A percentile compares a stretch with the other conserved stretches of the same genome.
These are phyloP conservation scores for Pseudorhombus dupliciocellatus DNA, from an alignment of 2,113 vertebrate species.

Conservation along the genomic window DNA sequence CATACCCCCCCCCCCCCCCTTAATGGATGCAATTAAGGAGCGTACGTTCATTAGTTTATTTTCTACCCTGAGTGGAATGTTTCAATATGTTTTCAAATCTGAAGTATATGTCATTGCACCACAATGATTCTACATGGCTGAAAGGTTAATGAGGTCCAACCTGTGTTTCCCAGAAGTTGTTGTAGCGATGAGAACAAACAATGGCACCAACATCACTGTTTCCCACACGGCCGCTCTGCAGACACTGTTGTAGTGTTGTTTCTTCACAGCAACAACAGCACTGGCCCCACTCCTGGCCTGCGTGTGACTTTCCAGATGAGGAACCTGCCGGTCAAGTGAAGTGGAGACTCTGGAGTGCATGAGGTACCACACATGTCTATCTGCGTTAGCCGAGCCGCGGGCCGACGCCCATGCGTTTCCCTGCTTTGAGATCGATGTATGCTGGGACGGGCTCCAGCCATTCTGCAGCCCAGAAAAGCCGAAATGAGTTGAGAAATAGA, in stretches of 20 bases:
- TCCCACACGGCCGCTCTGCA: slow-evolving; percentile 23
- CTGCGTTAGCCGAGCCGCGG: neutral
- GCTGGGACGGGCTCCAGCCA: slow-evolving; percentile 1
- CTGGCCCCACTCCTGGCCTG: slow-evolving; percentile 29
- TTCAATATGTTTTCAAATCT: neutral
- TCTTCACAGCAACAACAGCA: slow-evolving; percentile 33
- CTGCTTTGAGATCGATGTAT: slow-evolving; percentile 26
- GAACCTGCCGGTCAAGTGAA: slow-evolving; percentile 41
- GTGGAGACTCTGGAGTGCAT: slow-evolving; percentile 15
- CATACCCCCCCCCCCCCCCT: no score
- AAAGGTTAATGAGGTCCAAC: neutral
- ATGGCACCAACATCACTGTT: slow-evolving; percentile 31
- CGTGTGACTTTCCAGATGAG: slow-evolving; percentile 37
- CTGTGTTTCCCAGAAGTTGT: slow-evolving; percentile 12
- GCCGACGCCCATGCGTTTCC: slow-evolving; percentile 14
- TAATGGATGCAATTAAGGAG: no score
- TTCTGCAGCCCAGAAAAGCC: slow-evolving; percentile 4
- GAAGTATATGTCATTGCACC: slow-evolving; percentile 1
- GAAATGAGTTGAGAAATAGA: slow-evolving; percentile 23
- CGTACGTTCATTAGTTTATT: no score
- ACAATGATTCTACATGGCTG: neutral
- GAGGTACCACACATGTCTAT: slow-evolving; percentile 12
- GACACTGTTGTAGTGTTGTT: slow-evolving; percentile 16
- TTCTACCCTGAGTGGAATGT: no score
- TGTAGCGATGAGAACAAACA: slow-evolving; percentile 47